phyloP scores from a whole-genome alignment of 2,888 invertebrate genomes.

The Catocala sponsa region DNA sequence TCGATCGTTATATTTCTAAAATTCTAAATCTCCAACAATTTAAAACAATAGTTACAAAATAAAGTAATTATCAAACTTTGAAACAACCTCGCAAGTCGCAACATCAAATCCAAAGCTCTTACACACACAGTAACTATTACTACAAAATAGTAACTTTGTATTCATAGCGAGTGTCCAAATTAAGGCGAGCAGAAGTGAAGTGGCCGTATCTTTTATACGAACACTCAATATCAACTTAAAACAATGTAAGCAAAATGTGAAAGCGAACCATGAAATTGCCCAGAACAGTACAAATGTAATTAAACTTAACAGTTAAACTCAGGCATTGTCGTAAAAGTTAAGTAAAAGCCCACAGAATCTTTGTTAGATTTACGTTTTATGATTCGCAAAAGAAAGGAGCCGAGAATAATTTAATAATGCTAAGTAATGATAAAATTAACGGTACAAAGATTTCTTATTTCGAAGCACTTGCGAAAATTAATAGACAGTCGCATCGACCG shows the following conservation, averaged over 20 bases:
- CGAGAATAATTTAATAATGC: conserved; percentile 63
- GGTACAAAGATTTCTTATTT: conserved; percentile 44
- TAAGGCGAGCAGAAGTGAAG: conserved; percentile 65
- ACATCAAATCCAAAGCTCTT: conserved; percentile 32
- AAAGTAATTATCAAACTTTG: conserved; percentile 19
- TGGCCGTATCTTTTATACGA: conserved; percentile 73
- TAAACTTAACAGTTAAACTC: conserved; percentile 76
- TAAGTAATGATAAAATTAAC: conserved; percentile 58
- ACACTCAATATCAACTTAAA: conserved; percentile 75
- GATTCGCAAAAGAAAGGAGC: conserved; percentile 60
- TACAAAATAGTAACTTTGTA: conserved; percentile 60
- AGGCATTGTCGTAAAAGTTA: conserved; percentile 74
- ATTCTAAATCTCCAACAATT: too few species aligned
- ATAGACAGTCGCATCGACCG: conserved; percentile 5
- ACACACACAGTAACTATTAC: conserved; percentile 16
- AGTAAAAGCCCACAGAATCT: conserved; percentile 73
- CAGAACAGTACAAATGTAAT: conserved; percentile 77
- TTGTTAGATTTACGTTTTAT: conserved; percentile 73
- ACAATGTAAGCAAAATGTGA: conserved; percentile 79
- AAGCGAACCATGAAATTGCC: conserved; percentile 72
- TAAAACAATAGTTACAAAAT: conserved; percentile 15
- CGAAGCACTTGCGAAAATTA: conserved; percentile 26
- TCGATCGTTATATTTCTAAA: too few species aligned
- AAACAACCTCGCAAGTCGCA: neutral
- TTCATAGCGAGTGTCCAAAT: conserved; percentile 68